Percentiles rank a stretch among this genome's conserved stretches.
phyloP scores from a whole-genome alignment of 2,888 invertebrate genomes.

The Sphaeridia pumilis region DNA sequence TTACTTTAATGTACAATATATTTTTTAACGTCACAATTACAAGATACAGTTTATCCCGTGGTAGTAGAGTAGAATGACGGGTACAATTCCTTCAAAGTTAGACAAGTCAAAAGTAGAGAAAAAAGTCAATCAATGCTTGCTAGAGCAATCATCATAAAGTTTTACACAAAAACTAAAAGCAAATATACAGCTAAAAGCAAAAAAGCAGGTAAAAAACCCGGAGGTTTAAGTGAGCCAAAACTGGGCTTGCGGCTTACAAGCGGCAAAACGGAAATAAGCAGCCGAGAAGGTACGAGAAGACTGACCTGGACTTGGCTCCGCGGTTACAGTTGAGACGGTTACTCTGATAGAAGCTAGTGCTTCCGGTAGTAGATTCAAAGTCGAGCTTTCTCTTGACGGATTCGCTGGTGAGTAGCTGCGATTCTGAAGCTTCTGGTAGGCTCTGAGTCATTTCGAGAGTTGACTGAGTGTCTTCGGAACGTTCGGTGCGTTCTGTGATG shows the following conservation, averaged over 20 bases:
- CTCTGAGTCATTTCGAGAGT: slow-evolving; percentile 8
- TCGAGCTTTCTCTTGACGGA: slow-evolving; percentile 1
- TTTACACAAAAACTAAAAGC: too few relatives aligned
- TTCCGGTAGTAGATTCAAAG: slow-evolving; percentile 9
- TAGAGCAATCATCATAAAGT: too few relatives aligned
- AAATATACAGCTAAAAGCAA: too few relatives aligned
- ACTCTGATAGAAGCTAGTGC: slow-evolving; percentile 13
- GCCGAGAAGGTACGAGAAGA: slow-evolving; percentile 27
- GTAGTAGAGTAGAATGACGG: too few relatives aligned
- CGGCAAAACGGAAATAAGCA: slow-evolving; percentile 34
- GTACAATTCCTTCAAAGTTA: too few relatives aligned
- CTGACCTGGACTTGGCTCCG: slow-evolving; percentile 30
- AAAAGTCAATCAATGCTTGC: too few relatives aligned
- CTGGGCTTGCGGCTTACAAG: slow-evolving; percentile 12
- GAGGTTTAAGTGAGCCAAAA: too few relatives aligned
- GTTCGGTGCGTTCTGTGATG: slow-evolving; percentile 34
- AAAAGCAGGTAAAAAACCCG: too few relatives aligned
- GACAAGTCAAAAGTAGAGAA: too few relatives aligned
- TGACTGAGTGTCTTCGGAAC: slow-evolving; percentile 19
- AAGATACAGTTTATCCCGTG: too few relatives aligned
- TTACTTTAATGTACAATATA: too few relatives aligned
- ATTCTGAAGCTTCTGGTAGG: slow-evolving; percentile 1
- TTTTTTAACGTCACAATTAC: too few relatives aligned
- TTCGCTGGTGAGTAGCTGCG: neutral
- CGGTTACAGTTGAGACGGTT: slow-evolving; percentile 17